Evolutionary conservation across 2,888 invertebrate genomes (phyloP), one percentile per base, ranked within the genome.

Genomic region (Lasiommata megera): DNA sequence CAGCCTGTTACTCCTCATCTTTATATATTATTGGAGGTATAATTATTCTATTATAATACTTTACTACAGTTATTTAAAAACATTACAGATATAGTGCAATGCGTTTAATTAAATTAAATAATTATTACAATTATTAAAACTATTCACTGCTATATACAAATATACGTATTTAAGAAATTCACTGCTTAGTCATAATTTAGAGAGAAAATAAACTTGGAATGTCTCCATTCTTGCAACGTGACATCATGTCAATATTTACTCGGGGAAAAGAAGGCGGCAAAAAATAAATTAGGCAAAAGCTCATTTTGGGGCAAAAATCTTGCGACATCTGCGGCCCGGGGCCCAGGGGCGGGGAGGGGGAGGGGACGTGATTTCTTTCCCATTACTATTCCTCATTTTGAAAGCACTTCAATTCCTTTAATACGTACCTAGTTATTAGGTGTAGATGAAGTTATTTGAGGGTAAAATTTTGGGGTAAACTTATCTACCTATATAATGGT

Each of bases 281-380:
- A 90, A 90, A 90, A 89, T 89, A 89, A 90, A 89, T 90, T 89
- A 89, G 88, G 88, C 89, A 78, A 86, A 87, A 88, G 84, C 88
- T 87, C 90, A 88, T 89, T 89, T 85, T 77, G 82, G 67, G 76
- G 77, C 79, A 82, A 83, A 87, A 86, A 84, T 84, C 82, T 64
- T 65, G 74, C 84, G 80, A 82, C 88, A 89, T 88, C 88, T 89
- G 88, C 70, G 85, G 80, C 80, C 79, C 76, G 72, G 72, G 68
- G 70, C 29, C 31, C 28, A 58, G 54, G 64, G 58, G 52, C 64
- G 60, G 29, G 11, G 16, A 8, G 70, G 56, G 54, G 58, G 52
- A 65, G 60, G 67, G 66, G 67, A 69, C 61, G 47, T 47, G 56
- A 47, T 60, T 57, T 56, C 59, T 56, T 60, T 56, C 36, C 72